Evolutionary conservation across 2,113 vertebrate species (phyloP), one percentile per base, ranked within the genome.

Genomic region (Psittacula cyanocephala): DNA sequence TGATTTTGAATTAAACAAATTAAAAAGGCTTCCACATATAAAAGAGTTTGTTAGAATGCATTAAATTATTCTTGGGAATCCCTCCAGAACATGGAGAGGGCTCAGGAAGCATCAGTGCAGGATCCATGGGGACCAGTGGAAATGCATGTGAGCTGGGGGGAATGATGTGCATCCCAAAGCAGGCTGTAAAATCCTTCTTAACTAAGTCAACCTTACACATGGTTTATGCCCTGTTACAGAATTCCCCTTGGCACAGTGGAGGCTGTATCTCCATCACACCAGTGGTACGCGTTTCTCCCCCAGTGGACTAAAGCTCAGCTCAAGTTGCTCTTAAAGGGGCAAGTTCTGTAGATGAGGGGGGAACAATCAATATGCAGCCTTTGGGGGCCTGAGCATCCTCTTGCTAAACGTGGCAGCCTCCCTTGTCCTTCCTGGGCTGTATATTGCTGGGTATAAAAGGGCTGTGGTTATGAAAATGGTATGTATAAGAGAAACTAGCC

Each of bases 401-500:
- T 59, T 79, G 2, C 2, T 37, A 85, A 92, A 9, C 8, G 1
- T 81, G 71, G 76, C 50, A 68, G 46, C 35, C 46, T 86, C 52
- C 33, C 23, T 10, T 29, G 6, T 43, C 53, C 62, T 18, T 74
- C 41, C 39, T 46, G 62, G 0, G 1, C 77, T 53, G 62, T n/a
- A 1, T 72, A 33, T 13, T 33, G 37, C 79, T 50, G 27, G 13
- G 13, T 37, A 18, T 12, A 31, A 72, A 93, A 63, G 63, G 68
- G 28, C 72, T 68, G 72, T 41, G 37, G 80, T 94, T 76, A 95
- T 94, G 57, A 65, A 91, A 95, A 86, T 13, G 17, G 70, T 70
- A 82, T 39, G 52, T 72, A 31, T 44, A 89, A 91, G 77, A 92
- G 96, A 96, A 93, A 92, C 90, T 68, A 90, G 81, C 87, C 88